These are phyloP conservation scores for Bovichtus diacanthus DNA, from an alignment of 2,797 vertebrate genomes.

Conservation along the genomic window DNA sequence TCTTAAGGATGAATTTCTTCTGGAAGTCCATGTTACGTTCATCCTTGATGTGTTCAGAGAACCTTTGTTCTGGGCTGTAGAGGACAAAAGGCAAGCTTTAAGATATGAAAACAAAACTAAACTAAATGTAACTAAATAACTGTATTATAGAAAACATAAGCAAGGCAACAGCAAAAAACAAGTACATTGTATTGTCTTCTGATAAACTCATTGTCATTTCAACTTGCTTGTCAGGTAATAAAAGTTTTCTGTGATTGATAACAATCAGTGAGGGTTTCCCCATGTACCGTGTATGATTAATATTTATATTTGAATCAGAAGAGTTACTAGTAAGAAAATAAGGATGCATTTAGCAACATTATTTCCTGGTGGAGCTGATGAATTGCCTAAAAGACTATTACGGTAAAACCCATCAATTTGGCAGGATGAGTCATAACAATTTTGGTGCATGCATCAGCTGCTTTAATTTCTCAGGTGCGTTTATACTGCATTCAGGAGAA, in stretches of 20 bases:
- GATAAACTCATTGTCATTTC: not conserved
- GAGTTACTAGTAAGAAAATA: too few relatives aligned
- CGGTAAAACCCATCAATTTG: not conserved
- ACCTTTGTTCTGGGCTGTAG: constrained; percentile 95
- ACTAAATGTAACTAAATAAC: not conserved
- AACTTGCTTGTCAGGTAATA: too few relatives aligned
- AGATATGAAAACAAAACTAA: not conserved
- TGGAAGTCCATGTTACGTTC: constrained; percentile 97
- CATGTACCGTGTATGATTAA: not conserved
- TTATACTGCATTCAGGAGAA: not conserved
- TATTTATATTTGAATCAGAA: not conserved
- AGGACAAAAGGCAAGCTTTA: constrained; percentile 10
- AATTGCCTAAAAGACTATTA: not conserved
- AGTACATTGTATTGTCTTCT: not conserved
- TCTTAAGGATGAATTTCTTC: constrained; percentile 97
- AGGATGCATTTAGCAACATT: too few relatives aligned
- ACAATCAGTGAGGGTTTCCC: not conserved
- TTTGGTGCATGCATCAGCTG: not conserved
- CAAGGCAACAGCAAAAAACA: not conserved
- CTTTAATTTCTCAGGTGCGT: not conserved
- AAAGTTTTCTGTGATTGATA: not conserved
- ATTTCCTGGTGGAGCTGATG: not conserved
- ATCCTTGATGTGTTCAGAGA: constrained; percentile 99
- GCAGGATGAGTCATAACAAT: too few relatives aligned
- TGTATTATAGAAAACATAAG: not conserved